Base-by-base conservation (phyloP, 64 coral and sea anemone species). In the Acropora yongei region DNA sequence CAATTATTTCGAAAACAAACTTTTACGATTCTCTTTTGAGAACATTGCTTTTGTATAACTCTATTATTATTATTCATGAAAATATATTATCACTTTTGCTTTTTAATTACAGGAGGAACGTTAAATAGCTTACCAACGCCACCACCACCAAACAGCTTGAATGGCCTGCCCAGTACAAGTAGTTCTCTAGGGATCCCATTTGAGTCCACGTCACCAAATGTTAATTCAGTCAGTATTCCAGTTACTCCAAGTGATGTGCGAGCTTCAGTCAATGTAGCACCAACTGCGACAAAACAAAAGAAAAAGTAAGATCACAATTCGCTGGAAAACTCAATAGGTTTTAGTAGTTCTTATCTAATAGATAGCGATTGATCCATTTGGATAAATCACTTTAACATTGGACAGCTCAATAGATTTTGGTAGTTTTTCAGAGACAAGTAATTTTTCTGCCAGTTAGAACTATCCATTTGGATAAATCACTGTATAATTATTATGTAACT, bases 251-350 rank as follows among this genome's bases (percentile, higher is more conserved):
- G 89, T 6, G 92, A 97, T 58, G 87, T 89, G 47, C 95, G 92
- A 51, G 88, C 93, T 4, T 89, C 91, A 8, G 49, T 99, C 55
- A 96, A 92, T 30, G 94, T 95, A 42, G 94, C 97, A 20, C 90
- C 94, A 3, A 92, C 97, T 46, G 87, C 97, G 42, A 86, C 90
- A 49, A 89, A 82, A 72, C 82, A 93, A 51, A 97, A 88, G 72
- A 94, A 94, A 18, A 97, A 88, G 86, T 88, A 66, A 88, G 86
- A 39, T 12, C 47, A 76, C 2, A 3, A 14, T 63, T 10, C 6
- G 2, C 1, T 30, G 30, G 30, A 30, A 30, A 30, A 30, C 30
- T 30, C 30, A 30, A 30, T 30, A 30, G 30, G 51, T 9, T 55
- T 55, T 55, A 5, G 51, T 55, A 9, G 51, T 5, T 55, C 9